A percentile compares a stretch with the other conserved stretches of the same genome.
Evolutionary conservation across 2,113 vertebrate species (phyloP).

Genomic region (Psilopsiagon aurifrons): DNA sequence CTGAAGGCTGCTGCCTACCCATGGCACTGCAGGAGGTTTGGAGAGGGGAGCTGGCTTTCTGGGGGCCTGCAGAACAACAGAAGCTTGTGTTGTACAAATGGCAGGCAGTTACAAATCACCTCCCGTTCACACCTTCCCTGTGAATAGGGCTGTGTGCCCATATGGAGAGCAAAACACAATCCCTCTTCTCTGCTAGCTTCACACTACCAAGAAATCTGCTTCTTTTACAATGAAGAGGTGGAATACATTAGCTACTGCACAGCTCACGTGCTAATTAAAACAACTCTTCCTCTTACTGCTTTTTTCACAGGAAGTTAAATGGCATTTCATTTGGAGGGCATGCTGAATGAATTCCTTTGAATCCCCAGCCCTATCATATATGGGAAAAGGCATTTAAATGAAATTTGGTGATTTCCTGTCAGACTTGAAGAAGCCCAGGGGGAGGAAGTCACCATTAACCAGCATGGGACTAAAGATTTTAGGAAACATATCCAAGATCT

Average conservation of each 20-base stretch:
- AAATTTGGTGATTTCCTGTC: background rate
- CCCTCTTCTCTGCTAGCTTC: background rate
- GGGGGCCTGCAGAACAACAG: slow-evolving; percentile 1
- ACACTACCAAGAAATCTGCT: background rate
- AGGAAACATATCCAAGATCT: background rate
- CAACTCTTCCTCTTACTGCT: background rate
- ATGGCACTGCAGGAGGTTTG: background rate
- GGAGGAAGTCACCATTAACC: background rate
- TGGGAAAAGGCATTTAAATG: background rate
- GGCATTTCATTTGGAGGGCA: background rate
- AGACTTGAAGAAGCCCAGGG: background rate
- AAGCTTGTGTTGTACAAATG: background rate
- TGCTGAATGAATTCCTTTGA: background rate
- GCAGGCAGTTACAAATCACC: background rate
- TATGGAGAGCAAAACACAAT: slow-evolving; percentile 31
- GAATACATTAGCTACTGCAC: slow-evolving; percentile 13
- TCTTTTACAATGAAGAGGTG: slow-evolving; percentile 22
- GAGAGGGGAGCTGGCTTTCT: background rate
- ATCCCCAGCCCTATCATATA: background rate
- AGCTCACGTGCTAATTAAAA: slow-evolving; percentile 38
- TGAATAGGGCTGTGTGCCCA: slow-evolving; percentile 1
- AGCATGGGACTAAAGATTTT: background rate
- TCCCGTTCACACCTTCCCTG: background rate
- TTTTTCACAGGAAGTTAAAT: slow-evolving; percentile 19
- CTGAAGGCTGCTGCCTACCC: background rate